A percentile compares a stretch with the other conserved stretches of the same genome.
Conservation (phyloP, 2,113 vertebrate genomes). For the Acrocephalus kingi region DNA sequence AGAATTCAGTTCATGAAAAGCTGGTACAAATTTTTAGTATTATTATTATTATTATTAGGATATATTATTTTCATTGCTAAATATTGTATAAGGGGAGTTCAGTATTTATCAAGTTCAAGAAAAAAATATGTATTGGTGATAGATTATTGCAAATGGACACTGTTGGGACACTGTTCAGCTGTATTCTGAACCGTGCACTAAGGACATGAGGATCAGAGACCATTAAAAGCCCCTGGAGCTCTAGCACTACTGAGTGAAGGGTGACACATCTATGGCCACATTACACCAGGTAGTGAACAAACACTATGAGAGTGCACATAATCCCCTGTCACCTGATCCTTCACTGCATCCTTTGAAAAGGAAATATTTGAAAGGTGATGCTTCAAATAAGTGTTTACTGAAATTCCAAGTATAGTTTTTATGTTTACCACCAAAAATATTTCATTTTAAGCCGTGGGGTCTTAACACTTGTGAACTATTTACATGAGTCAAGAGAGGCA, state of each 20-base stretch:
- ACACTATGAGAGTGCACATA: neutral
- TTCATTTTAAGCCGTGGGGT: neutral
- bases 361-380: neutral
- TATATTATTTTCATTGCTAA: neutral
- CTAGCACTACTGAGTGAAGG: neutral
- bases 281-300: neutral
- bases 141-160: neutral
- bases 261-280: neutral
- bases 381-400: constrained; percentile 1
- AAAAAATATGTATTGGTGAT: neutral
- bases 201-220: neutral
- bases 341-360: neutral
- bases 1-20: neutral
- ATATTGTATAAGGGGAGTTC: neutral
- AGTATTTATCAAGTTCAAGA: neutral
- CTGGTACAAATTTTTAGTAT: neutral
- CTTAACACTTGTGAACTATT: neutral
- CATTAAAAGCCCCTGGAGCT: neutral
- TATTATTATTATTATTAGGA: neutral
- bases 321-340: neutral
- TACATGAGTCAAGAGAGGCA: neutral
- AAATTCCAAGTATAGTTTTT: constrained; percentile 32
- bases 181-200: neutral
- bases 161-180: neutral
- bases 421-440: neutral